Base-by-base conservation (phyloP, 2,888 invertebrate species). In the Drosophila greeni region DNA sequence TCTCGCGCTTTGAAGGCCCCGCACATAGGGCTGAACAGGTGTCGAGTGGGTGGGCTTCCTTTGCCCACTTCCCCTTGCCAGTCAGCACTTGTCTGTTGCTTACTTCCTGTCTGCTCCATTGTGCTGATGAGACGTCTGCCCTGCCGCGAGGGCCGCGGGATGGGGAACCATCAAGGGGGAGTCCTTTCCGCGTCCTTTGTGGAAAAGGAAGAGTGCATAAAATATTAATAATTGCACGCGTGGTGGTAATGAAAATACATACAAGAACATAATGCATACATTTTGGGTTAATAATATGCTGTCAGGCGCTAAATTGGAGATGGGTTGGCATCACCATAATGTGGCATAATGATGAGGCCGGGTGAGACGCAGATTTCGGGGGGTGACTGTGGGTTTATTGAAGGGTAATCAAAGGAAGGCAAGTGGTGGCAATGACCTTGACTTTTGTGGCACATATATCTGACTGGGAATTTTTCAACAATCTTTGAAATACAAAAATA, bases 141-240 rank as follows among this genome's bases (percentile, higher is more conserved):
- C 16, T 51, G 66, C 54, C 34, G n/a, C n/a, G 37, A 54, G 53
- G 58, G 40, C n/a, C 20, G 6, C 14, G 24, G 36, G 24, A 34
- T 36, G 40, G 11, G 58, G 18, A 24, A 34, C 54, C 43, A 4
- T 29, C 45, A 20, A 31, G 54, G 24, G 24, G 8, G 51, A 18
- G 33, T 51, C 36, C 36, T 24, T 20, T 4, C 33, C 48, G 26
- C 16, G 53, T 39, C 54, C 57, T 40, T 54, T 31, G 31, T 37
- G 58, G 48, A 56, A 65, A 56, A 62, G 59, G 40, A 61, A 68
- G 71, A 75, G 71, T 82, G 79, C 75, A 79, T 79, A 72, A 82
- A 79, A 82, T 79, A 80, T 79, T 82, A 77, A 82, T 80, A 80
- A 82, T 82, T 82, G 81, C 73, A 77, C 83, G 81, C 75, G 81